These are phyloP conservation scores for Tethea ocularis DNA, from an alignment of 2,888 invertebrate species.

Conservation along the genomic window DNA sequence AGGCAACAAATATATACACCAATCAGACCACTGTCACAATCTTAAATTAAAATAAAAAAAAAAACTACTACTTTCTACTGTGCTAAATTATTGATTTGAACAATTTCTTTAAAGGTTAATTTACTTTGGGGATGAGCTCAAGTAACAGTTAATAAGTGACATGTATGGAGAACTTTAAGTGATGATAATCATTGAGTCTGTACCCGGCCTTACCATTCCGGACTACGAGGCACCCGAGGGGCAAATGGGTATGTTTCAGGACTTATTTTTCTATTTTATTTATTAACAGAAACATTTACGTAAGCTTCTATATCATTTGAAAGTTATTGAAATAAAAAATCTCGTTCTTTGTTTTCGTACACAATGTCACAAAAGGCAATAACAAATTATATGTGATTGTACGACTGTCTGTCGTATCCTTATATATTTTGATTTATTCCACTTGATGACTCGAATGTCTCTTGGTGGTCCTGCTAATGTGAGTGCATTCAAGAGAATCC, in stretches of 20 bases:
- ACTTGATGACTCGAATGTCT: neutral
- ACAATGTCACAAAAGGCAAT: neutral
- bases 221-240: slow-evolving; percentile 69
- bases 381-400: slow-evolving; percentile 7
- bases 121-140: slow-evolving; percentile 43
- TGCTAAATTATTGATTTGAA: slow-evolving; percentile 27
- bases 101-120: slow-evolving; percentile 54
- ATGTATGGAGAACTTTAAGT: slow-evolving; percentile 24
- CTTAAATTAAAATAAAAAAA: neutral
- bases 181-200: slow-evolving; percentile 47
- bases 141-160: slow-evolving; percentile 43
- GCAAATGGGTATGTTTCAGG: slow-evolving; percentile 73
- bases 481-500: neutral
- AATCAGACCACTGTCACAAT: too few relatives aligned
- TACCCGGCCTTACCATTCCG: slow-evolving; percentile 64
- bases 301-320: slow-evolving; percentile 10
- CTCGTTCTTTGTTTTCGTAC: neutral
- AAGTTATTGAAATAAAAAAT: neutral
- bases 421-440: slow-evolving; percentile 1
- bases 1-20: too few relatives aligned
- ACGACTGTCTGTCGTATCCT: neutral
- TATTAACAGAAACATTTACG: neutral
- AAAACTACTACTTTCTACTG: neutral
- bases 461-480: slow-evolving; percentile 8
- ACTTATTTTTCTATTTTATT: slow-evolving; percentile 18